Conservation (phyloP, 2,888 invertebrate genomes). For the Noctuana brunneofusca region DNA sequence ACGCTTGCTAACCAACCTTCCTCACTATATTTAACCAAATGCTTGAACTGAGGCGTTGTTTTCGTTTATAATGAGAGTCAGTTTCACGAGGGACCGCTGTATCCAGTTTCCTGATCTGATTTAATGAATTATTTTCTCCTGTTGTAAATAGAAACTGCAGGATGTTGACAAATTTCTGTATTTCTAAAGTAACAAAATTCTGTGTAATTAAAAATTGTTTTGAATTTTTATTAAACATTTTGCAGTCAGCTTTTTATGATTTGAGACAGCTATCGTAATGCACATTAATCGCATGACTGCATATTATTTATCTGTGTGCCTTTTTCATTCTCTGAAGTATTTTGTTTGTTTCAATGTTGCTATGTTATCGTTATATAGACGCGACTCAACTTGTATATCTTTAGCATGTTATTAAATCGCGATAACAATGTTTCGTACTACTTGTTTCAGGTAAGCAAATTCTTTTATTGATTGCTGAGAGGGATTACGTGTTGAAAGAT, state of each 20-base stretch:
- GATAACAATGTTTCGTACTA: slow-evolving; percentile 36
- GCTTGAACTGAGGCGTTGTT: slow-evolving; percentile 37
- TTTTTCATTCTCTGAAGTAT: slow-evolving; percentile 8
- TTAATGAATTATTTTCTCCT: slow-evolving; percentile 10
- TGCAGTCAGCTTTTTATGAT: neutral
- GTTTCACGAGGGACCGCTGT: slow-evolving; percentile 35
- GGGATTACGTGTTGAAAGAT: slow-evolving; percentile 18
- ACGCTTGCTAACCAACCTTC: slow-evolving; percentile 45
- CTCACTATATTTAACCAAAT: slow-evolving; percentile 32
- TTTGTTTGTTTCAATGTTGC: slow-evolving; percentile 12
- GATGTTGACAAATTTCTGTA: neutral
- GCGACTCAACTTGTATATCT: neutral
- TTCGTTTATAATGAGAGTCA: slow-evolving; percentile 39
- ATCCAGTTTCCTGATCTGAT: slow-evolving; percentile 31
- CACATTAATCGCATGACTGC: neutral
- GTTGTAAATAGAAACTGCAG: neutral
- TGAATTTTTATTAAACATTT: neutral
- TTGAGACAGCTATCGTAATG: neutral
- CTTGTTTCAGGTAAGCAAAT: slow-evolving; percentile 54
- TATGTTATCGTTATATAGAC: neutral
- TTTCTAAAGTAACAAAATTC: no score
- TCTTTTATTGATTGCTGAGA: slow-evolving; percentile 23
- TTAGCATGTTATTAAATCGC: neutral
- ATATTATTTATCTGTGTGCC: neutral
- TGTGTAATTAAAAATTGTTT: no score